Percentiles rank a stretch among this genome's conserved stretches.
Evolutionary conservation across 64 coral and sea anemone species (phyloP).

Genomic region (Montipora efflorescens): DNA sequence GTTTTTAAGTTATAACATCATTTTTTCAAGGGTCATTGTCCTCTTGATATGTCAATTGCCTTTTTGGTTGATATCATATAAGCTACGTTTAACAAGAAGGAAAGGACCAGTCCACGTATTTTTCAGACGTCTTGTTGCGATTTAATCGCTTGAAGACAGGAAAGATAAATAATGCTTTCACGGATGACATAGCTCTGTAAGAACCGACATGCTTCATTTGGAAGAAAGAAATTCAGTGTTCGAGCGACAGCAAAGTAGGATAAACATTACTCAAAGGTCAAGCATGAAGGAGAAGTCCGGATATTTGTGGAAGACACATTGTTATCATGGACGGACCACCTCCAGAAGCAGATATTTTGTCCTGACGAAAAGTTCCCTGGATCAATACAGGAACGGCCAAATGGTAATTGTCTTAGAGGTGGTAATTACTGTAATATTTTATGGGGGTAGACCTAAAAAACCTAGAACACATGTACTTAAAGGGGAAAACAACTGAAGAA

Average conservation of each 20-base stretch:
- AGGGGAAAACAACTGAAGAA: no score
- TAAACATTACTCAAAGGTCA: conserved; percentile 21
- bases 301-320: conserved; percentile 76
- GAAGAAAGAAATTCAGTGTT: background rate
- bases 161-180: background rate
- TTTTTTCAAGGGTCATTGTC: background rate
- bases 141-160: background rate
- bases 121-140: background rate
- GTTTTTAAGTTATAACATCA: background rate
- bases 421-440: no score
- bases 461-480: no score
- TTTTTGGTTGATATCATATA: background rate
- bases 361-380: conserved; percentile 80
- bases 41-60: background rate
- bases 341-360: conserved; percentile 81
- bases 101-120: background rate
- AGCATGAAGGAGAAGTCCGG: conserved; percentile 58
- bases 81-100: background rate
- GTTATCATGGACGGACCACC: conserved; percentile 48
- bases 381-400: conserved; percentile 80
- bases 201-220: background rate
- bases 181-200: background rate
- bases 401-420: conserved; percentile 56
- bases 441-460: no score
- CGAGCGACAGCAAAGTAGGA: background rate